Percentiles rank a stretch among this genome's conserved stretches.
Conservation (phyloP, 2,888 invertebrate genomes). For the Chirona hameri region DNA sequence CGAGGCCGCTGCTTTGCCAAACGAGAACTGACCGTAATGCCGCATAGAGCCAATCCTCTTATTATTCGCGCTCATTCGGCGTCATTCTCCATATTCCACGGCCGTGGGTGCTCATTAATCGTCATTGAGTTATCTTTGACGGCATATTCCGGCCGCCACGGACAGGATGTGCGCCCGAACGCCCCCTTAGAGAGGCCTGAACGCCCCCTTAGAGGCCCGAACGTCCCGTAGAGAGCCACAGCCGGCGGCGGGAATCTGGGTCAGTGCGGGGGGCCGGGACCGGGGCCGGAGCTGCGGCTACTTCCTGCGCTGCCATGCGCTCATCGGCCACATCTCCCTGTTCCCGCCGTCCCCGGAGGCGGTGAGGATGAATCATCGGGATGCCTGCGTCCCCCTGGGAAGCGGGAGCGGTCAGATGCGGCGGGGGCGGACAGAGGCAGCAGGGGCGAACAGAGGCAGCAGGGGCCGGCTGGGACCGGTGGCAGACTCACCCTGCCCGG, state of each 20-base stretch:
- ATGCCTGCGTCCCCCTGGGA: neutral
- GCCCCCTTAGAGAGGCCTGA: neutral
- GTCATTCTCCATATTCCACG: neutral
- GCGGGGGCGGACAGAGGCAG: no score
- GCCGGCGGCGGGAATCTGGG: constrained; percentile 1
- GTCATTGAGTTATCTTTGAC: neutral
- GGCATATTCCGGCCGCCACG: neutral
- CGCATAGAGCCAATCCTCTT: neutral
- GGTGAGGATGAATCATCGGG: neutral
- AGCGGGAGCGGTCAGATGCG: neutral
- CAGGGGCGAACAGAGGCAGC: no score
- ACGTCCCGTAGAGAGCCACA: no score
- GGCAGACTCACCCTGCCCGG: neutral
- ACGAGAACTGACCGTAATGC: neutral
- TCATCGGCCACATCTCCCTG: neutral
- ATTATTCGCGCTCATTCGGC: neutral
- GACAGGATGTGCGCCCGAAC: neutral
- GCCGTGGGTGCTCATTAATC: neutral
- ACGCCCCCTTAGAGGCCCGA: neutral
- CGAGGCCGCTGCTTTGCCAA: neutral
- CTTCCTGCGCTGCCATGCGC: neutral
- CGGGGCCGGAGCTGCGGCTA: neutral
- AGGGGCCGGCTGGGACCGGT: no score
- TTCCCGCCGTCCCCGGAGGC: neutral
- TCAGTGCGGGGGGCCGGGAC: neutral